These are phyloP conservation scores for Euproctis similis DNA, from an alignment of 2,888 invertebrate genomes.

Conservation along the genomic window DNA sequence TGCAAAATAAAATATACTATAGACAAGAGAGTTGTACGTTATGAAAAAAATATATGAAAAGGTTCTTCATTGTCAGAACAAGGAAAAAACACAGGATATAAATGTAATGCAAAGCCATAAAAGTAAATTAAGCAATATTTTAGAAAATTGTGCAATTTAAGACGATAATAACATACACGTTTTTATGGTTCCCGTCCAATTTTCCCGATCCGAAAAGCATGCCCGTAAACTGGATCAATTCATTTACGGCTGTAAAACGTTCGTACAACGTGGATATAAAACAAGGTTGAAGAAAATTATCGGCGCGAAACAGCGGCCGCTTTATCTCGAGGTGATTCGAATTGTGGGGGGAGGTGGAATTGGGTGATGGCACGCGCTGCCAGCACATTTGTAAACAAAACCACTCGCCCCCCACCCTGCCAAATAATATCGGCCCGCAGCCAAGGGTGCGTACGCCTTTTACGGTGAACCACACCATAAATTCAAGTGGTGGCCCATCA, in stretches of 20 bases:
- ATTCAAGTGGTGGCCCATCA: constrained; percentile 51
- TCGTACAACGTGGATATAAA: constrained; percentile 47
- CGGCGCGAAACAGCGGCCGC: constrained; percentile 42
- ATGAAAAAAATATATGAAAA: too few relatives aligned
- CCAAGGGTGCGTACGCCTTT: constrained; percentile 42
- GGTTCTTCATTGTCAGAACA: too few relatives aligned
- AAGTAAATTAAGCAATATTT: too few relatives aligned
- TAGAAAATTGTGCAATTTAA: too few relatives aligned
- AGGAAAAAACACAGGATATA: too few relatives aligned
- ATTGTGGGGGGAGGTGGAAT: too few relatives aligned
- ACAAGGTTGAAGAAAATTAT: constrained; percentile 59
- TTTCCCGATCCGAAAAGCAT: constrained; percentile 18
- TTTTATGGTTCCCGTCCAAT: constrained; percentile 18
- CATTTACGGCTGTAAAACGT: constrained; percentile 47
- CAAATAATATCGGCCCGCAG: constrained; percentile 52
- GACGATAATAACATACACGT: constrained; percentile 6
- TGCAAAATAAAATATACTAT: too few relatives aligned
- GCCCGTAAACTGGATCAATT: constrained; percentile 49
- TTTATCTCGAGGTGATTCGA: constrained; percentile 49
- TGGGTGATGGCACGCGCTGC: constrained; percentile 46
- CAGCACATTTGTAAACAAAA: constrained; percentile 71
- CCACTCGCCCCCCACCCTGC: constrained; percentile 57
- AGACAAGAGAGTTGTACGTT: too few relatives aligned
- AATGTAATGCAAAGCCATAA: too few relatives aligned
- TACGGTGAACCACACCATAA: constrained; percentile 48